Base-by-base conservation (phyloP, 2,797 vertebrate genomes). In the Salarias fasciatus region DNA sequence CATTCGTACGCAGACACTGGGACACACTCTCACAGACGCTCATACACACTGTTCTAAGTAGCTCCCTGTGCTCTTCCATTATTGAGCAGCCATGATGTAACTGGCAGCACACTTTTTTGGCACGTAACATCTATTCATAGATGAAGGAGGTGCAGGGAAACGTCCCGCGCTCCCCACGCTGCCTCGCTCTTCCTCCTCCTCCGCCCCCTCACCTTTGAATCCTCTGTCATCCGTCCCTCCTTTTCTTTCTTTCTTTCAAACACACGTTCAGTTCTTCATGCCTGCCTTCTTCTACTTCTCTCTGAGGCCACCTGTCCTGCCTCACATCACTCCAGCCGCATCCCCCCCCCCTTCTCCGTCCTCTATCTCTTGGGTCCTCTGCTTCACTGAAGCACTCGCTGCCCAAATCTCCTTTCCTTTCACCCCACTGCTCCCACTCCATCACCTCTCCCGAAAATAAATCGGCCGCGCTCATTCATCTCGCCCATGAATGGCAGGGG, bases 51-150 rank as follows among this genome's bases (percentile, higher is more conserved):
- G 76, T 86, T 83, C 78, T 83, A 82, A 89, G 86, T 85, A 85
- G 78, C 75, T 90, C 88, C 83, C 77, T 70, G 75, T 52, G 76
- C 82, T 85, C 75, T 67, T 93, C 57, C 87, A 93, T 92, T 91
- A 93, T 92, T 92, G 80, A 92, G 79, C 72, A 82, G 69, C 80
- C 55, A 68, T 92, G 91, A 92, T 92, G 91, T 93, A 91, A 92
- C 89, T 64, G 75, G 69, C 79, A 88, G 84, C 85, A 83, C 78
- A 72, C 85, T 89, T 89, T 24, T 92, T 86, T 87, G 83, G 83
- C 86, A 88, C 86, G 86, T 90, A 83, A 87, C 45, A 28, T 88
- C 89, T 91, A 90, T 92, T 92, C 86, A 91, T 92, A 91, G 88
- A 77, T 44, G 67, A 79, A 84, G 76, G 81, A 87, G 77, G 76